These are phyloP conservation scores for Indicator maculatus DNA, from an alignment of 2,113 vertebrate species.

Conservation along the genomic window DNA sequence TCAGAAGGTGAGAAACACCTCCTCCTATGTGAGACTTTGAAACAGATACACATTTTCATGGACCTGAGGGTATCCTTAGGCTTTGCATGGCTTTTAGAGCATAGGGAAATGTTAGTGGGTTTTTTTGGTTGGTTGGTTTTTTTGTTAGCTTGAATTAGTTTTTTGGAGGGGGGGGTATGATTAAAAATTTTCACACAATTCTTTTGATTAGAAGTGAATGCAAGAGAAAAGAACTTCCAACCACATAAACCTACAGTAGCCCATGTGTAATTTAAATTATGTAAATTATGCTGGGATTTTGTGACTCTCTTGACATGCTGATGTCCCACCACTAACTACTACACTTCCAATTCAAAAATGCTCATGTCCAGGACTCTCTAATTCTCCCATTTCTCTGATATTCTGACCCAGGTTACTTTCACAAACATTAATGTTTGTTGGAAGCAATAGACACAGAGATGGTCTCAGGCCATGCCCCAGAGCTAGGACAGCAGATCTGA, in stretches of 20 bases:
- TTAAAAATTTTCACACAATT: not conserved
- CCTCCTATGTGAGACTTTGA: not conserved
- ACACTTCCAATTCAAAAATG: not conserved
- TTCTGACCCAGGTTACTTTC: not conserved
- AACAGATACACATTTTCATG: not conserved
- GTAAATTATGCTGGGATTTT: not conserved
- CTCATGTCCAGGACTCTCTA: accelerated
- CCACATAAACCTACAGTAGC: not conserved
- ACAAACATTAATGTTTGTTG: not conserved
- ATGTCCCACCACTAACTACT: not conserved
- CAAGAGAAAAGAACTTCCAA: not conserved
- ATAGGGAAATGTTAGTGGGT: not conserved
- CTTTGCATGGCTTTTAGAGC: not conserved
- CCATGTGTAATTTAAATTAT: not conserved
- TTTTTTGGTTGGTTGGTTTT: no score
- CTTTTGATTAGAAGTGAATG: not conserved
- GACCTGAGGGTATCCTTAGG: not conserved
- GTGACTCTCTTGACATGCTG: not conserved
- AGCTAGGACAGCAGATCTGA: not conserved
- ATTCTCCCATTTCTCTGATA: not conserved
- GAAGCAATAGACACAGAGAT: not conserved
- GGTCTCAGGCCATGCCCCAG: not conserved
- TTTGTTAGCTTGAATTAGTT: not conserved
- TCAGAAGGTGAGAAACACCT: not conserved
- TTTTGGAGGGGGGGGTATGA: not conserved